These are phyloP conservation scores for Gymnoscopelus microlampas DNA, from an alignment of 2,797 vertebrate species.

Conservation along the genomic window DNA sequence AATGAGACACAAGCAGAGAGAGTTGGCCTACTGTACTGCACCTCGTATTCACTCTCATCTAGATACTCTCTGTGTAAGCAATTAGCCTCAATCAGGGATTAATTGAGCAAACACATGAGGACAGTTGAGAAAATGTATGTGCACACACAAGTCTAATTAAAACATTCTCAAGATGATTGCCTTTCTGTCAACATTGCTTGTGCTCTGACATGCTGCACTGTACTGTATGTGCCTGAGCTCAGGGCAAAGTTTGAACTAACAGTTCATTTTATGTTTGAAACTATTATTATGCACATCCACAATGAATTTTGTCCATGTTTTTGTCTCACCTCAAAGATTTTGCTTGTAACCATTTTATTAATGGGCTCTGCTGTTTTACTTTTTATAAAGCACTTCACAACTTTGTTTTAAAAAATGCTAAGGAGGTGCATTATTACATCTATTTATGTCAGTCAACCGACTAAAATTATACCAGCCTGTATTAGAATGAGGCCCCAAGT, in stretches of 20 bases:
- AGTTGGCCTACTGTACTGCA: conserved; percentile 48
- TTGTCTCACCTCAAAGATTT: no score
- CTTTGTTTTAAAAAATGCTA: no score
- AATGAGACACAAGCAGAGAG: conserved; percentile 44
- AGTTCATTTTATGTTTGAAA: no score
- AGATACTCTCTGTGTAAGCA: conserved; percentile 71
- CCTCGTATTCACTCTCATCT: conserved; percentile 62
- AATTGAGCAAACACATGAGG: conserved; percentile 80
- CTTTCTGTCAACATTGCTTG: conserved; percentile 39
- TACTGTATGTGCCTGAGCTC: neutral
- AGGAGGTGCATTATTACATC: no score
- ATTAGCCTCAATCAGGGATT: conserved; percentile 83
- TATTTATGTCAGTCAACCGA: no score
- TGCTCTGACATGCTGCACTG: conserved; percentile 3
- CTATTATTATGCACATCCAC: no score
- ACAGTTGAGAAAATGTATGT: conserved; percentile 62
- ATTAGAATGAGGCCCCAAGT: no score
- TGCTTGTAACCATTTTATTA: no score
- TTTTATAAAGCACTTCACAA: no score
- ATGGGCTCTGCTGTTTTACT: no score
- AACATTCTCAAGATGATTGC: conserved; percentile 64
- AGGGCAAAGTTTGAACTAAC: neutral
- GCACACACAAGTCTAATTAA: conserved; percentile 74
- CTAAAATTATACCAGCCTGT: no score
- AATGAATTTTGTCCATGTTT: no score